Conservation (phyloP, 2,888 invertebrate species). For the Cotesia congregata region DNA sequence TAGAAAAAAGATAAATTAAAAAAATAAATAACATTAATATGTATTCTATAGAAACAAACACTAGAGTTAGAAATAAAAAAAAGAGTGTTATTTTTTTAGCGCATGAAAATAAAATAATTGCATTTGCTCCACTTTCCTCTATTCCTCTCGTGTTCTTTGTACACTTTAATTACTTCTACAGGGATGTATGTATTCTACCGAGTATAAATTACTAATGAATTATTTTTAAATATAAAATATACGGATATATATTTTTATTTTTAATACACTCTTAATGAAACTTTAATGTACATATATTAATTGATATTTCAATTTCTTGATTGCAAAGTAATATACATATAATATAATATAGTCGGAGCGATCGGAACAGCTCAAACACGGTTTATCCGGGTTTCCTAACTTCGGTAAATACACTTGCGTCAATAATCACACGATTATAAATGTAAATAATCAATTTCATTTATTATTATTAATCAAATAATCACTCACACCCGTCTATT, state of each 20-base stretch:
- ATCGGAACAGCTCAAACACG: conserved; percentile 20
- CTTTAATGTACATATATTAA: too few species aligned
- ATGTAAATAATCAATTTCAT: conserved; percentile 24
- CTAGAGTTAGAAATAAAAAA: background rate
- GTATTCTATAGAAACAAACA: background rate
- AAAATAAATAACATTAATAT: background rate
- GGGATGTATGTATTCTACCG: background rate
- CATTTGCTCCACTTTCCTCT: background rate
- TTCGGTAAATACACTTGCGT: conserved; percentile 18
- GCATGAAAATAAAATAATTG: background rate
- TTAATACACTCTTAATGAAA: too few species aligned
- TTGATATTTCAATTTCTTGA: too few species aligned
- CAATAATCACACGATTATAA: conserved; percentile 23
- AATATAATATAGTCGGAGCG: conserved; percentile 2
- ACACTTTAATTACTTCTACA: background rate
- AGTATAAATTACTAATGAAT: background rate
- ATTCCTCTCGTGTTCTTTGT: background rate
- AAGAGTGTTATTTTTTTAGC: background rate
- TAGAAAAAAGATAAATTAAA: background rate
- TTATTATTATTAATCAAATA: background rate
- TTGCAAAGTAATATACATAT: too few species aligned
- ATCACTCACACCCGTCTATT: background rate
- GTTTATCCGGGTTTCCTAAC: conserved; percentile 20
- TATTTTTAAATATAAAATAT: background rate
- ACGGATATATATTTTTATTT: background rate